Conservation (phyloP, 2,113 vertebrate genomes). For the Albula goreensis region DNA sequence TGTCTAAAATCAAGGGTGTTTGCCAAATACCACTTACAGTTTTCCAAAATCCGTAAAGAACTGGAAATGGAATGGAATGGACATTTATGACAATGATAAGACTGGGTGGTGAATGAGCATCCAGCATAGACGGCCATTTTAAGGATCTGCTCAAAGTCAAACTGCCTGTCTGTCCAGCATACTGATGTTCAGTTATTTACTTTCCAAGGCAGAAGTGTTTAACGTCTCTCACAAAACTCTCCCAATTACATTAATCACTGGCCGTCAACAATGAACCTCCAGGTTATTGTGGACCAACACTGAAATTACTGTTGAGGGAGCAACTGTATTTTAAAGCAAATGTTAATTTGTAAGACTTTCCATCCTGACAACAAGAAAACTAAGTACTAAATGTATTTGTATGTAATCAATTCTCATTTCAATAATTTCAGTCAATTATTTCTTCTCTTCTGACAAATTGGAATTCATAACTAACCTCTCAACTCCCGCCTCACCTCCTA, state of each 20-base stretch:
- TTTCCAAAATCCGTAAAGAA: not conserved
- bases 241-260: not conserved
- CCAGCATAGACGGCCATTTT: not conserved
- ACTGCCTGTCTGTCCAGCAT: not conserved
- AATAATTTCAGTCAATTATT: not conserved
- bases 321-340: not conserved
- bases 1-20: conserved; percentile 24
- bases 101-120: not conserved
- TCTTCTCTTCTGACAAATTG: not conserved
- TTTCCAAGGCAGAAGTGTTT: not conserved
- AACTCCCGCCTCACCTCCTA: not conserved
- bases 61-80: not conserved
- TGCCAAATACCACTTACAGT: not conserved
- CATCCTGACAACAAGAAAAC: not conserved
- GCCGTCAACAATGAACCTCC: not conserved
- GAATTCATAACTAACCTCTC: not conserved
- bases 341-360: not conserved
- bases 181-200: not conserved
- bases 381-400: not conserved
- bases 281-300: not conserved
- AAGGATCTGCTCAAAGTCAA: not conserved
- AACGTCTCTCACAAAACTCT: not conserved
- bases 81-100: not conserved
- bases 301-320: not conserved
- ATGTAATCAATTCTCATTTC: not conserved